Evolutionary conservation across 2,888 invertebrate genomes (phyloP), one percentile per base, ranked within the genome.

Genomic region (Amphiduros pacificus): DNA sequence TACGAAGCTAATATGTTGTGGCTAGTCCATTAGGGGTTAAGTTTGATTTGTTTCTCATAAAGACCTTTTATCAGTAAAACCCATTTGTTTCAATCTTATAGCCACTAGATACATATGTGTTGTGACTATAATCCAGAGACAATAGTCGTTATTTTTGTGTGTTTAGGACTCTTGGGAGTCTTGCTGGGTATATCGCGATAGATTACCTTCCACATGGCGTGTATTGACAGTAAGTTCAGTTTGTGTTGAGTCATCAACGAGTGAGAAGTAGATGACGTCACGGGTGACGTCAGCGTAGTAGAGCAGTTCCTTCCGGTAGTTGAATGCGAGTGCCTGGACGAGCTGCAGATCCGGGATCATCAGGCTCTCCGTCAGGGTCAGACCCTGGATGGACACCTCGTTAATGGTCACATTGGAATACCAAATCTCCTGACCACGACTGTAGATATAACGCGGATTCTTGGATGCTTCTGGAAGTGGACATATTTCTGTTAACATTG

Each of bases 381-480:
- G 20, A 27, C 17, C 22, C 5, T 27, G 26, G 2, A 14, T 20
- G 20, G 20, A 17, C 24, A 6, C 17, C 22, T 41, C 22, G 14
- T 24, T 14, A 20, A 65, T 51, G 52, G 40, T 44, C 20, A 44
- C 65, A 20, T 26, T 28, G 9, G 60, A 24, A 9, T 32, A 40
- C 62, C 53, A 48, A 44, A 55, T 58, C 44, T 20, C 17, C 32
- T 44, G 41, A 54, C 51, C 57, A 48, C 54, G 17, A 20, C 44
- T 51, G 53, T 65, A 62, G 24, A 65, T 44, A 22, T 50, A 65
- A 5, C 62, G 50, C 6, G 62, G n/a, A n/a, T n/a, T n/a, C n/a
- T n/a, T n/a, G n/a, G n/a, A n/a, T n/a, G n/a, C n/a, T n/a, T n/a
- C n/a, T n/a, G n/a, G n/a, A n/a, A n/a, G n/a, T n/a, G n/a, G n/a